Conservation (phyloP, 23 tunicate genomes). For the Ciona savignyi region DNA sequence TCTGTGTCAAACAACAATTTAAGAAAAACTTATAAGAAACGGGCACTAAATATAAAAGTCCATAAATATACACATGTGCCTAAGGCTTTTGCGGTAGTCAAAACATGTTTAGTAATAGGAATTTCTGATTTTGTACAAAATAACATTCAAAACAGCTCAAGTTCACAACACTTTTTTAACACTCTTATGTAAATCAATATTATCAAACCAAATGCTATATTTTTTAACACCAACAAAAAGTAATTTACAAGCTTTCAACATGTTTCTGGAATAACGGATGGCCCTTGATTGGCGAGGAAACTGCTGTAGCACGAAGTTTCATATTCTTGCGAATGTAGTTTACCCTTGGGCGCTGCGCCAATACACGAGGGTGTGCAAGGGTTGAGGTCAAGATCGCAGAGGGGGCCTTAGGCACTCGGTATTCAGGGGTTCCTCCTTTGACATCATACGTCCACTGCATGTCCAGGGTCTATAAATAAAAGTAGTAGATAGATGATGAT, state of each 20-base stretch:
- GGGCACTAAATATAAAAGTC: too few relatives aligned
- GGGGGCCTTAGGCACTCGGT: constrained; percentile 40
- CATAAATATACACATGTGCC: too few relatives aligned
- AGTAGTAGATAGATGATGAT: background rate
- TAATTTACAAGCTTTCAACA: background rate
- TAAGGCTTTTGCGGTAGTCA: too few relatives aligned
- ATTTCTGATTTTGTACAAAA: too few relatives aligned
- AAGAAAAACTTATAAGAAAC: too few relatives aligned
- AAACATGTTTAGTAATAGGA: too few relatives aligned
- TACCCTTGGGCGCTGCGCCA: constrained; percentile 36
- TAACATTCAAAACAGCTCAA: too few relatives aligned
- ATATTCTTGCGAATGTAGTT: constrained; percentile 69
- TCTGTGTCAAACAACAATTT: too few relatives aligned
- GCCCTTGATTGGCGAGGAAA: constrained; percentile 86
- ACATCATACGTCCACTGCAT: constrained; percentile 97
- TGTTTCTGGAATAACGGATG: constrained; percentile 14
- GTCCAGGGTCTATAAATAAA: constrained; percentile 57
- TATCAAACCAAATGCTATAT: too few relatives aligned
- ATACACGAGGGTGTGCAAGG: constrained; percentile 8
- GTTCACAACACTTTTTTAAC: too few relatives aligned
- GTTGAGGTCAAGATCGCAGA: constrained; percentile 47
- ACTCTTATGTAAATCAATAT: too few relatives aligned
- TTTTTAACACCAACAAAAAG: background rate
- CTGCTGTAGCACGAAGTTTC: constrained; percentile 66
- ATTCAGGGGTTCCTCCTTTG: constrained; percentile 61